Conservation (phyloP, 1,140 invertebrate species). For the Semibalanus balanoides region DNA sequence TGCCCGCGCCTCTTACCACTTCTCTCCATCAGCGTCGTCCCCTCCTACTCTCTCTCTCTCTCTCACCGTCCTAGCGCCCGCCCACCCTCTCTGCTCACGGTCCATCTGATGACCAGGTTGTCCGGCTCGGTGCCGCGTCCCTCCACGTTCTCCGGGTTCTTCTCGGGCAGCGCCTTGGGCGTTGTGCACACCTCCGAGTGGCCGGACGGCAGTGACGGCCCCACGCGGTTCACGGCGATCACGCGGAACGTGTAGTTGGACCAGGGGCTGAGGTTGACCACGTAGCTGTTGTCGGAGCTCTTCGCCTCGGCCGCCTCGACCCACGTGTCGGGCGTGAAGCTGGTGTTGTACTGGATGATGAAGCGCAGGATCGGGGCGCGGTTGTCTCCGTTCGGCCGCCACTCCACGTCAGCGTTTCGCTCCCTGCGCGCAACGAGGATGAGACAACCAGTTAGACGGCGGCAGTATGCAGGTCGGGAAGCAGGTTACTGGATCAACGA, state of each 20-base stretch:
- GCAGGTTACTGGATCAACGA: too few relatives aligned
- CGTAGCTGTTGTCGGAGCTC: conserved; percentile 5
- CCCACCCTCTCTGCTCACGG: too few relatives aligned
- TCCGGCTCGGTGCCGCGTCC: conserved; percentile 72
- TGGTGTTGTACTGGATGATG: conserved; percentile 85
- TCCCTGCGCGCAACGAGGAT: neutral
- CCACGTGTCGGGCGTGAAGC: conserved; percentile 86
- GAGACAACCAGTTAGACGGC: too few relatives aligned
- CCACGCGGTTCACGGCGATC: conserved; percentile 83
- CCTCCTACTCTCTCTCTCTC: neutral
- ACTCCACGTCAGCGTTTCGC: conserved; percentile 27
- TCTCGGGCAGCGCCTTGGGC: conserved; percentile 69
- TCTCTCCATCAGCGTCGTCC: too few relatives aligned
- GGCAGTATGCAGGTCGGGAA: too few relatives aligned
- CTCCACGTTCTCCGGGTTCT: conserved; percentile 88
- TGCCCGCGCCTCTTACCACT: too few relatives aligned
- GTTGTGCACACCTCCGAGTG: conserved; percentile 73
- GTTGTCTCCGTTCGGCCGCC: conserved; percentile 83
- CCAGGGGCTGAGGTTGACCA: conserved; percentile 69
- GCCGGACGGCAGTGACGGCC: conserved; percentile 65
- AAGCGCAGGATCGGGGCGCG: conserved; percentile 83
- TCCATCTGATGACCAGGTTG: conserved; percentile 91
- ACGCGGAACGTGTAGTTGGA: conserved; percentile 95
- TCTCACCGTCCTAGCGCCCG: too few relatives aligned
- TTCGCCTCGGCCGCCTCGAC: conserved; percentile 40